These are phyloP conservation scores for Neocrepidodera transversa DNA, from an alignment of 2,888 invertebrate species.

Conservation along the genomic window DNA sequence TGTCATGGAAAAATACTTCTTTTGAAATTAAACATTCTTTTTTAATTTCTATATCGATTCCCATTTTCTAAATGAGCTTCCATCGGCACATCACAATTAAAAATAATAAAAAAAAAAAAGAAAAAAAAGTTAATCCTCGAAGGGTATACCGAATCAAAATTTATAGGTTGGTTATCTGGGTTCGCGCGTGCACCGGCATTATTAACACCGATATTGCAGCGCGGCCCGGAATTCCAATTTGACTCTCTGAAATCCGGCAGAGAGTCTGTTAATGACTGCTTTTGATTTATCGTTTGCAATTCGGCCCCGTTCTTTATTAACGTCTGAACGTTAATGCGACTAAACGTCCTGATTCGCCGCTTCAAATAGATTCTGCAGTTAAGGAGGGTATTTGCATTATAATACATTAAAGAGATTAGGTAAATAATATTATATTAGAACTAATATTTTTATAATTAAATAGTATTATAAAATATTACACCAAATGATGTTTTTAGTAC, in stretches of 20 bases:
- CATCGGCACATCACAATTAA: constrained; percentile 15
- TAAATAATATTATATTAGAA: no score
- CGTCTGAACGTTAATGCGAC: constrained; percentile 46
- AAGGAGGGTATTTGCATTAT: background rate
- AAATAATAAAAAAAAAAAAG: no score
- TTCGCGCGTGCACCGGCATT: constrained; percentile 53
- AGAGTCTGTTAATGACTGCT: constrained; percentile 58
- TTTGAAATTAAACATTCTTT: no score
- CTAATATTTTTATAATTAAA: no score
- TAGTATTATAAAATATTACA: no score
- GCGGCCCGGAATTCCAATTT: constrained; percentile 59
- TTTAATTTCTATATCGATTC: background rate
- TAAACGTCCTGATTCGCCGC: constrained; percentile 45
- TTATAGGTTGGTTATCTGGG: constrained; percentile 37
- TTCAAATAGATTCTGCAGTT: constrained; percentile 8
- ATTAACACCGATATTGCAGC: constrained; percentile 58
- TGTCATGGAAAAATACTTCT: no score
- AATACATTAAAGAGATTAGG: no score
- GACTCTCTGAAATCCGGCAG: constrained; percentile 57
- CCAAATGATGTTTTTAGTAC: no score
- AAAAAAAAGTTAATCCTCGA: constrained; percentile 21
- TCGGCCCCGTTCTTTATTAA: constrained; percentile 57
- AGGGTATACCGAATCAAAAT: constrained; percentile 36
- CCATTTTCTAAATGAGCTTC: constrained; percentile 17
- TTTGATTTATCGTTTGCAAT: constrained; percentile 59